Base-by-base conservation (phyloP, 2,797 vertebrate species). In the Micrastur ruficollis region DNA sequence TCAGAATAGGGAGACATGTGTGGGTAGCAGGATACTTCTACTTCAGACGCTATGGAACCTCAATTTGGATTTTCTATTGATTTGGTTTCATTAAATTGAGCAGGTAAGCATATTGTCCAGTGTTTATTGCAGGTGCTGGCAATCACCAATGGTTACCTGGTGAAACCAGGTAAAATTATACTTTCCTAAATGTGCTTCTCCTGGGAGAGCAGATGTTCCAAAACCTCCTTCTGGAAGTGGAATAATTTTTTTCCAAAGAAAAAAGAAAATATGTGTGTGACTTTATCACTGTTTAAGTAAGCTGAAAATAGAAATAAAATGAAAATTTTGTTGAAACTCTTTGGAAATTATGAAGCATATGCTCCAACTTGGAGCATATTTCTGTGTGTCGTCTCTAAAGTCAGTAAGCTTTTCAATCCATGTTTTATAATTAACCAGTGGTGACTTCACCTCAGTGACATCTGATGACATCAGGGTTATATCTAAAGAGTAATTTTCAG, bases 21-120 rank as follows among this genome's bases (percentile, higher is more conserved):
- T 67, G 89, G 19, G 96, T 95, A 95, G 81, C 67, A 97, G 66
- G 95, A 44, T 56, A 53, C 59, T 86, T 81, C 49, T 42, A 1
- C 12, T 96, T 66, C 36, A 50, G 95, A 96, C 72, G 86, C 61
- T 82, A 13, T 50, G 96, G 82, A 88, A 96, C 94, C 96, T 98
- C 98, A 96, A 97, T 97, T 96, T 97, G 97, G 96, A 97, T 95
- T 98, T 97, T 91, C 66, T 98, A 97, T 98, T 96, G 92, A 98
- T 98, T 98, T 90, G 53, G 83, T 95, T 90, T 83, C 87, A 95
- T 96, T 94, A 95, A 73, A 95, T 78, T 82, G 81, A 88, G 25
- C 26, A 96, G 91, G 96, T 95, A 90, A 96, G 86, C 72, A 0
- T 89, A 34, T 96, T 97, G 70, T 89, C 94, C 74, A 95, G 14